Evolutionary conservation across 1,140 invertebrate genomes (phyloP), one percentile per base, ranked within the genome.

Genomic region (Drosophila bifasciata): DNA sequence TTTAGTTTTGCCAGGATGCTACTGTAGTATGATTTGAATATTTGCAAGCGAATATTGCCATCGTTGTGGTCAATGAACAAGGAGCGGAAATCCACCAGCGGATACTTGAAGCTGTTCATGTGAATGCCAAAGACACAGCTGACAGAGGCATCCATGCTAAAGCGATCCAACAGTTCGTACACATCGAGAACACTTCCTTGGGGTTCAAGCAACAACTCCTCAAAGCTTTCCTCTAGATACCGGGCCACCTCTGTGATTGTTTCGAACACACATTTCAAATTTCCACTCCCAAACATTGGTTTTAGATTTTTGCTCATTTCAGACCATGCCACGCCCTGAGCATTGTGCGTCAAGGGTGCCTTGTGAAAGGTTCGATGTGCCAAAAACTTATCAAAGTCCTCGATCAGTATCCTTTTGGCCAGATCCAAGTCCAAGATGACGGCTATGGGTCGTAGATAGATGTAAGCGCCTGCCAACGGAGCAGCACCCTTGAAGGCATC

Each of bases 111-210:
- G 36, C 92, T 92, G 52, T 94, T 93, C 61, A 93, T 92, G 21
- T 94, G 91, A 0, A 95, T 91, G 0, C 94, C 94, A 84, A 94
- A 94, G 8, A 93, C 94, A 15, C 93, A 92, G 28, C 92, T 93
- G 0, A 93, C 93, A 23, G 95, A 94, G 0, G 76, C 69, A 51
- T 90, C 84, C 5, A 72, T 60, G 0, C 74, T 79, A 28, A 60
- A 91, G 43, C 74, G 51, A 5, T 75, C 64, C 21, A 75, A 41
- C 11, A 86, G 53, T n/a, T 78, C 73, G 4, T 70, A 50, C 21
- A 88, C 32, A 16, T 88, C 70, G 23, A 78, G 6, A 2, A 51
- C 40, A 4, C 19, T 67, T 5, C 62, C 61, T 3, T 21, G 4
- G 0, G 13, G 8, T 0, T 62, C 62, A 11, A 64, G 44, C 3